These are phyloP conservation scores for Drosophila ananassae DNA, from an alignment of 1,140 invertebrate species.

Conservation along the genomic window DNA sequence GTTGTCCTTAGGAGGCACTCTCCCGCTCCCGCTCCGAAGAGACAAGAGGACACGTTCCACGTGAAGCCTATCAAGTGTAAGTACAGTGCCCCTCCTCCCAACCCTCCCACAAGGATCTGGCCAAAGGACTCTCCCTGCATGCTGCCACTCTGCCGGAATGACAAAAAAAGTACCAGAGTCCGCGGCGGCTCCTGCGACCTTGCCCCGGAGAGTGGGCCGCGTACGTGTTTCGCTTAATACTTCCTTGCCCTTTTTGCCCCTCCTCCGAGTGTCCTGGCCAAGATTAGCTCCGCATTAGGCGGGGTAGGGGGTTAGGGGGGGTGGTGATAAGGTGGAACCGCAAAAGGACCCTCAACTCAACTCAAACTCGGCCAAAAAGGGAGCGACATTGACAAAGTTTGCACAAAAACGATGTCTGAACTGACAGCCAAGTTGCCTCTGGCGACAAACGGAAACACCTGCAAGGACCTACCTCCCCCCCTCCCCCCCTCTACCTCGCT, in stretches of 20 bases:
- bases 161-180: slow-evolving; percentile 39
- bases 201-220: slow-evolving; percentile 22
- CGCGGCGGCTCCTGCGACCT: slow-evolving; percentile 21
- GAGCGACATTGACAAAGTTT: slow-evolving; percentile 56
- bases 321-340: neutral
- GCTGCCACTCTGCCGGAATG: slow-evolving; percentile 44
- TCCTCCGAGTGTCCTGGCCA: neutral
- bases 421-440: slow-evolving; percentile 53
- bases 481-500: too few relatives aligned
- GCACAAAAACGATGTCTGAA: slow-evolving; percentile 52
- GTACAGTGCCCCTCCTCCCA: slow-evolving; percentile 29
- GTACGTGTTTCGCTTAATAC: slow-evolving; percentile 65
- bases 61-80: slow-evolving; percentile 74
- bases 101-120: too few relatives aligned
- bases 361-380: neutral
- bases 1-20: slow-evolving; percentile 28
- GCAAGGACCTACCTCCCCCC: slow-evolving; percentile 23
- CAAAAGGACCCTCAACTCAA: slow-evolving; percentile 1
- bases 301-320: neutral
- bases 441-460: slow-evolving; percentile 62
- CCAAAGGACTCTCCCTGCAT: neutral
- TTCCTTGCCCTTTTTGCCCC: neutral
- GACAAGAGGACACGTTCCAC: slow-evolving; percentile 49
- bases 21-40: slow-evolving; percentile 1
- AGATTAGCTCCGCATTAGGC: slow-evolving; percentile 3